These are phyloP conservation scores for Dolichopus griseipennis DNA, from an alignment of 2,888 invertebrate genomes.

Conservation along the genomic window DNA sequence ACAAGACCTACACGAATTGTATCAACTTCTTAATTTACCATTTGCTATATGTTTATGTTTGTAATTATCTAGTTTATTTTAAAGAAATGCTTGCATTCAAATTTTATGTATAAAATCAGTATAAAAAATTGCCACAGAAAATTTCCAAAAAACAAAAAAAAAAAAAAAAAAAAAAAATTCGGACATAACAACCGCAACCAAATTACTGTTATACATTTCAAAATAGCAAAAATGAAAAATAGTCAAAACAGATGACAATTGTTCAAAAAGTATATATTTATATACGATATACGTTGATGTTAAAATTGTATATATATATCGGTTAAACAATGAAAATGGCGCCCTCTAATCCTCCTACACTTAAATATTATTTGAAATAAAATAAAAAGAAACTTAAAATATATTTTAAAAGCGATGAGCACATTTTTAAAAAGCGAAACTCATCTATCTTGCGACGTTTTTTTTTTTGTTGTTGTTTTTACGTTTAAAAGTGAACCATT, in stretches of 20 bases:
- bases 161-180: background rate
- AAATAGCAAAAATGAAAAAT: background rate
- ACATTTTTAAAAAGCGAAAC: conserved; percentile 3
- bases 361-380: background rate
- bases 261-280: too few relatives aligned
- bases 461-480: background rate
- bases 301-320: too few relatives aligned
- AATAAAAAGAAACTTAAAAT: background rate
- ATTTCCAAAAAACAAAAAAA: background rate
- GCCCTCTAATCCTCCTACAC: conserved; percentile 1
- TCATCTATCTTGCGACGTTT: background rate
- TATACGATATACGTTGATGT: too few relatives aligned
- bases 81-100: too few relatives aligned
- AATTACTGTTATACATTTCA: background rate
- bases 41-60: too few relatives aligned
- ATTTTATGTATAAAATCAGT: too few relatives aligned
- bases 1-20: too few relatives aligned
- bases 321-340: background rate
- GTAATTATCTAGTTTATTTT: too few relatives aligned
- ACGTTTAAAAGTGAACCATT: background rate
- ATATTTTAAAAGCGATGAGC: background rate
- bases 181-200: background rate
- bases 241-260: too few relatives aligned
- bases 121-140: too few relatives aligned
- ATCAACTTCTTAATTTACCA: too few relatives aligned